Base-by-base conservation (phyloP, 92 coral and sea anemone species). In the Umimayanthus chanpuru region DNA sequence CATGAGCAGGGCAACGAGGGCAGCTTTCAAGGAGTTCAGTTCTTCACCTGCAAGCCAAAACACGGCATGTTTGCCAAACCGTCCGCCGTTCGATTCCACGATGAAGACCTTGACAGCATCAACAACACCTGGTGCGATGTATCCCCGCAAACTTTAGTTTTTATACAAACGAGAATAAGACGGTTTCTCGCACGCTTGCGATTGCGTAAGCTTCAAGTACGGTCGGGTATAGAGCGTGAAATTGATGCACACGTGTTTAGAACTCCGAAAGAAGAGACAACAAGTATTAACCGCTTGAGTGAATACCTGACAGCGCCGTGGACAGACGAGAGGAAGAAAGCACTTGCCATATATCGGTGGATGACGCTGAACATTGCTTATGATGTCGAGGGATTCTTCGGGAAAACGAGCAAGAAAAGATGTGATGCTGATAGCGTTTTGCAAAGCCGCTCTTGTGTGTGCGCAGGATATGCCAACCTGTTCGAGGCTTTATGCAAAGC, bases 261-360 rank as follows among this genome's bases (percentile, higher is more conserved):
- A 39, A 92, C 93, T 40, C 96, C 98, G 4, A 79, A 56, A 15
- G 87, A 90, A 53, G 96, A 92, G 74, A 92, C 94, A 9, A 78
- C 80, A 25, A 90, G 82, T 76, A 77, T 92, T 49, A 89, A 76
- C 12, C 92, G 90, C 44, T 92, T 95, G 11, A 92, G 96, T 82
- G 92, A 88, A 16, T 95, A 93, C 76, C 98, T 95, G 25, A 92
- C 98, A 14, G 88, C 70, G 73, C 94, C 93, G 18, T 93, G 89
- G 68, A 90, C 65, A 20, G 85, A 80, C 61, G 76, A 85, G 64
- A 85, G 91, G 88, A 89, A 92, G 89, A 95, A 94, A 77, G 94
- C 98, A 8, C 91, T 89, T 73, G 96, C 98, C 0, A 88, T 94
- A 40, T 95, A 93, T 68, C 88, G 96, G 25, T 95, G 98, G 98